A percentile compares a stretch with the other conserved stretches of the same genome.
phyloP scores from a whole-genome alignment of 1,140 invertebrate species.

The Gryon sp. region DNA sequence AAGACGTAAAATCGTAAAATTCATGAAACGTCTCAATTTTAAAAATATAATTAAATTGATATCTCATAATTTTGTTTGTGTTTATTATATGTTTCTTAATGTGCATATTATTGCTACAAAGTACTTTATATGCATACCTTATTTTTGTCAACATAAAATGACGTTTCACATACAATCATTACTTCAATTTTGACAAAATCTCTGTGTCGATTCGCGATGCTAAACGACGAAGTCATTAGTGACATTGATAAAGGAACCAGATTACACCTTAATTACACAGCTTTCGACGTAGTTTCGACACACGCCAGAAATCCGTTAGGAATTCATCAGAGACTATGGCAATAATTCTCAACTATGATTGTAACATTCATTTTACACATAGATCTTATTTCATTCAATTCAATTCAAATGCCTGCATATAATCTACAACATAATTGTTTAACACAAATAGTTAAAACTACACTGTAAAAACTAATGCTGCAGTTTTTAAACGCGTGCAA shows the following conservation, averaged over 20 bases:
- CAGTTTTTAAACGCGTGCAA: too few species aligned
- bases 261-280: slow-evolving; percentile 64
- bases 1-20: too few species aligned
- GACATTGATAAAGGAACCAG: slow-evolving; percentile 61
- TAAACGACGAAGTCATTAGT: slow-evolving; percentile 67
- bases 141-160: slow-evolving; percentile 23
- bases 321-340: slow-evolving; percentile 45
- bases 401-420: too few species aligned
- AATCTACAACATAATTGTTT: too few species aligned
- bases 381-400: too few species aligned
- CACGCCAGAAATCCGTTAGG: slow-evolving; percentile 51
- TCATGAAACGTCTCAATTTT: too few species aligned
- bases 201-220: slow-evolving; percentile 39
- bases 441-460: too few species aligned
- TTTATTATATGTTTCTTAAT: too few species aligned
- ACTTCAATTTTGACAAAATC: slow-evolving; percentile 38
- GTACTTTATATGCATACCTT: neutral
- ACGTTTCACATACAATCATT: slow-evolving; percentile 36
- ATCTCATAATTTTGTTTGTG: too few species aligned
- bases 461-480: too few species aligned
- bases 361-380: neutral
- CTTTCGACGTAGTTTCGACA: slow-evolving; percentile 52
- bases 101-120: too few species aligned
- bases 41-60: too few species aligned
- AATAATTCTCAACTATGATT: slow-evolving; percentile 17